Conservation (phyloP, 1,140 invertebrate genomes). For the Zaprionus inermis region DNA sequence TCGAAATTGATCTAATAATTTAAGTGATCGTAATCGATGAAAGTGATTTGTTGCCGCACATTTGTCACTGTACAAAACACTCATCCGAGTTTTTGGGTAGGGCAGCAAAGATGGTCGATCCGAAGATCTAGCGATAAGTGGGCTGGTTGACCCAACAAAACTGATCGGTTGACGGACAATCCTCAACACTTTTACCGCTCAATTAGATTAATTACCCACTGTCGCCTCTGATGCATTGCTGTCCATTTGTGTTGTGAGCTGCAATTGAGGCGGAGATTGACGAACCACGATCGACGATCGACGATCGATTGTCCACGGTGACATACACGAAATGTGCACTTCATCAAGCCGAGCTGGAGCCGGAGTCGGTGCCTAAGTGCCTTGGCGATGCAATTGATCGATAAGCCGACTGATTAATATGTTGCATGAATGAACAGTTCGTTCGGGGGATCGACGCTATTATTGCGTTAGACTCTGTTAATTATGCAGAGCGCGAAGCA, state of each 20-base stretch:
- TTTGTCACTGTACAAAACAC: constrained; percentile 76
- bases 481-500: not conserved
- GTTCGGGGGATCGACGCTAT: constrained; percentile 25
- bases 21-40: constrained; percentile 51
- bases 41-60: constrained; percentile 74
- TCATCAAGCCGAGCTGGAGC: constrained; percentile 9
- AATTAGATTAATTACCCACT: constrained; percentile 51
- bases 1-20: constrained; percentile 43
- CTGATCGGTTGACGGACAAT: constrained; percentile 39
- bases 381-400: constrained; percentile 43
- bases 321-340: constrained; percentile 39
- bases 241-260: constrained; percentile 32
- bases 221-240: constrained; percentile 60
- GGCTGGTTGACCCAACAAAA: constrained; percentile 40
- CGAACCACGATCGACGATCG: constrained; percentile 11
- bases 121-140: constrained; percentile 45
- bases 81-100: constrained; percentile 39
- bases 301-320: constrained; percentile 23
- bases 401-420: constrained; percentile 70
- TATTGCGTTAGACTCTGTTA: constrained; percentile 35
- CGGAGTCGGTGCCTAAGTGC: constrained; percentile 33
- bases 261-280: constrained; percentile 3
- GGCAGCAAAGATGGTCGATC: not conserved
- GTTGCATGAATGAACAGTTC: constrained; percentile 54
- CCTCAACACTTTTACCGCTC: constrained; percentile 55